phyloP scores from a whole-genome alignment of 2,797 vertebrate species.

The Phrynocephalus forsythii region DNA sequence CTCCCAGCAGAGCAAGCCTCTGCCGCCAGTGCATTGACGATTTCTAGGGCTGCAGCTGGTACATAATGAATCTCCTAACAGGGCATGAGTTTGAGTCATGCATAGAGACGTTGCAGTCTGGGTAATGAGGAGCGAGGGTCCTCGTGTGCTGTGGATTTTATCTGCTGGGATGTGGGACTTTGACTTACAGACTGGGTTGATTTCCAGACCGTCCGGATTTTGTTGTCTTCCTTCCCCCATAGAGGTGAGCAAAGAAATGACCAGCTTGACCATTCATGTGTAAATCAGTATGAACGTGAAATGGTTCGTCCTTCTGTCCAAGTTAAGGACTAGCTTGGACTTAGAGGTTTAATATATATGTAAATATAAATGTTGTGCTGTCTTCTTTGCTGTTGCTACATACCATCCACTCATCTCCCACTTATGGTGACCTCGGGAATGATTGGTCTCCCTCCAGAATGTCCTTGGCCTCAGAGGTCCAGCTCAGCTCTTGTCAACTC shows the following conservation, averaged over 20 bases:
- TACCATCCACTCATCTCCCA: too few relatives aligned
- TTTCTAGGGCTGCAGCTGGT: neutral
- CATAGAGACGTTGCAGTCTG: neutral
- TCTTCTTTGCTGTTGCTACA: neutral
- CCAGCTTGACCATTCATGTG: neutral
- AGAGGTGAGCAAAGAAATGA: neutral
- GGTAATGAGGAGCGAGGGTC: neutral
- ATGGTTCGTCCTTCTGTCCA: neutral
- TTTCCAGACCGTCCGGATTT: accelerated
- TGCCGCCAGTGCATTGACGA: neutral
- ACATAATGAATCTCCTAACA: accelerated
- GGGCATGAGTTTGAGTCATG: neutral
- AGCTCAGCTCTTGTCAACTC: too few relatives aligned
- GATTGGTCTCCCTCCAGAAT: too few relatives aligned
- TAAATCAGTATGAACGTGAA: neutral
- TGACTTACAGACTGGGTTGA: accelerated
- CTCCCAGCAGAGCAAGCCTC: neutral
- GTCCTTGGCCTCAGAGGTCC: too few relatives aligned
- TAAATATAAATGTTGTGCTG: neutral
- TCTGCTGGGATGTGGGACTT: neutral
- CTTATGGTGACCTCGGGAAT: too few relatives aligned
- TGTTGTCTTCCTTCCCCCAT: neutral
- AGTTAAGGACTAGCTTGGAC: neutral
- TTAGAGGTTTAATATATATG: neutral
- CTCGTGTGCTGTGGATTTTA: neutral